Conservation (phyloP, 2,113 vertebrate species). For the Pterophyllum scalare region DNA sequence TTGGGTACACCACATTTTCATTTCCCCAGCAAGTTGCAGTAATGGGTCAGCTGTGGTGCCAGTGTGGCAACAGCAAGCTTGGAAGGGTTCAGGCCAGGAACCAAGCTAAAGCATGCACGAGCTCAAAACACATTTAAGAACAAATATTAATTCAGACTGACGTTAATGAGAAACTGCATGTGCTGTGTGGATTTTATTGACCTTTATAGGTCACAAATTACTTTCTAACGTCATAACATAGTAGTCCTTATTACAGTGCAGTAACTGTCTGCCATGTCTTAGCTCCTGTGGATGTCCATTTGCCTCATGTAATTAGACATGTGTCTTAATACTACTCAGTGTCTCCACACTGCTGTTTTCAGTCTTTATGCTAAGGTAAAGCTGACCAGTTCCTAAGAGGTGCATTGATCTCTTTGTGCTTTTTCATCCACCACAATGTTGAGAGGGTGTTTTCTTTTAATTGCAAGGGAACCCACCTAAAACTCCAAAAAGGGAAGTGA, state of each 20-base stretch:
- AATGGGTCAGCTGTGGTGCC: constrained; percentile 21
- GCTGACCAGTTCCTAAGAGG: background rate
- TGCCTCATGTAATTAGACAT: background rate
- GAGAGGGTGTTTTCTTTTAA: background rate
- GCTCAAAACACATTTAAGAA: background rate
- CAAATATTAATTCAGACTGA: background rate
- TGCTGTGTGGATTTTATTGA: background rate
- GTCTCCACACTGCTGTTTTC: background rate
- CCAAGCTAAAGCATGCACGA: background rate
- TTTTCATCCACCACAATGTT: background rate
- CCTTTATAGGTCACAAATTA: constrained; percentile 1
- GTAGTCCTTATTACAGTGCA: background rate
- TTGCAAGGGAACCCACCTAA: background rate
- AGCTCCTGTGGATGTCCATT: background rate
- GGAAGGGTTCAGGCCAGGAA: constrained; percentile 15
- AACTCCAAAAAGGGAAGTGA: background rate
- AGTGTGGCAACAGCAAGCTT: constrained; percentile 43
- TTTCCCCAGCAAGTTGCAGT: constrained; percentile 67
- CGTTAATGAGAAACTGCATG: background rate
- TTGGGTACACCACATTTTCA: constrained; percentile 69
- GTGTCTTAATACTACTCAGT: background rate
- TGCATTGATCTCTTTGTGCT: too few relatives aligned
- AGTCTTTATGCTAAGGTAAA: background rate
- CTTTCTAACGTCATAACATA: background rate
- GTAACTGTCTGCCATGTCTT: background rate